Conservation (phyloP, 2,113 vertebrate species). For the Thomomys bottae region DNA sequence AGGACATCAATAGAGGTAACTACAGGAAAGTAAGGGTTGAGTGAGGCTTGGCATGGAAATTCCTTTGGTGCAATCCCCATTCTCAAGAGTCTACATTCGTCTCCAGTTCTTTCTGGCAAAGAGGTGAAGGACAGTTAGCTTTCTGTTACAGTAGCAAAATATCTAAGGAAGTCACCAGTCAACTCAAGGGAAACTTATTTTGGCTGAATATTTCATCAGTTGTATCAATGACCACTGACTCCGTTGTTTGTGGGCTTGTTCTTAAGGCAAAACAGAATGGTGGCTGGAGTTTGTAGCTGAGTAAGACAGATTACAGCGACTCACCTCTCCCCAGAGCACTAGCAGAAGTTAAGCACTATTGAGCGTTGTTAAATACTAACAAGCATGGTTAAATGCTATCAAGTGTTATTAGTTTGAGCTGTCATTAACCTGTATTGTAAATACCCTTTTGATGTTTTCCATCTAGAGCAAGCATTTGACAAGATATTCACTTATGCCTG, state of each 20-base stretch:
- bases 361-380: too few relatives aligned
- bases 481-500: too few relatives aligned
- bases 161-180: not conserved
- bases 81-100: not conserved
- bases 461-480: too few relatives aligned
- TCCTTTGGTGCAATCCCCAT: not conserved
- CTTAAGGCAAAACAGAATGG: not conserved
- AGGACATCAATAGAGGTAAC: not conserved
- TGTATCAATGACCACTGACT: not conserved
- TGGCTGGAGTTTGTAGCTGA: too few relatives aligned
- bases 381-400: too few relatives aligned
- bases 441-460: too few relatives aligned
- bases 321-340: too few relatives aligned
- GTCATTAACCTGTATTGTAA: too few relatives aligned
- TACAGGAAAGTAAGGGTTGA: not conserved
- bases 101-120: not conserved
- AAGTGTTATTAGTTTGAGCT: too few relatives aligned
- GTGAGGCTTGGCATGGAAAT: not conserved
- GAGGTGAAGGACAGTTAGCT: not conserved
- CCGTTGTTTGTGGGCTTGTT: not conserved
- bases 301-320: too few relatives aligned
- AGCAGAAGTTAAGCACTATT: too few relatives aligned
- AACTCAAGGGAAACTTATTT: not conserved
- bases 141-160: not conserved
- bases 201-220: not conserved